A percentile compares a stretch with the other conserved stretches of the same genome.
Evolutionary conservation across 2,888 invertebrate species (phyloP).

Genomic region (Ceraclea dissimilis): DNA sequence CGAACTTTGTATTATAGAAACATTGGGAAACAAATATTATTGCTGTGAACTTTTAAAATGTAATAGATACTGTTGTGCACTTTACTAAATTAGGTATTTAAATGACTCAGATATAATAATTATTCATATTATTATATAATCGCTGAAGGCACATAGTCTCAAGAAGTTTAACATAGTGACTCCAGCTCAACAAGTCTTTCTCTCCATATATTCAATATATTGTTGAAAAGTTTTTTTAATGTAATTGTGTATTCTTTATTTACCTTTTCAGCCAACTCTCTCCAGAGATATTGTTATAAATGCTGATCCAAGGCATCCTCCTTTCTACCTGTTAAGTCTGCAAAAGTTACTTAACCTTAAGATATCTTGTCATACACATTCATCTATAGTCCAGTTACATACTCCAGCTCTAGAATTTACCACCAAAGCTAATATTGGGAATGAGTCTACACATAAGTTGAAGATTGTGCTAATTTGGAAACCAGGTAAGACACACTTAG

Average conservation of each 20-base stretch:
- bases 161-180: too few species aligned
- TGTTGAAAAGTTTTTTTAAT: too few species aligned
- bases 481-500: conserved; percentile 56
- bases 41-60: too few species aligned
- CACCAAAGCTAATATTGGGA: conserved; percentile 25
- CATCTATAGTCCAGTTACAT: conserved; percentile 46
- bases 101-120: too few species aligned
- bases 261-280: conserved; percentile 36
- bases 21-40: too few species aligned
- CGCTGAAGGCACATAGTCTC: too few species aligned
- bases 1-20: too few species aligned
- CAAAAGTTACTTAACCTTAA: conserved; percentile 48
- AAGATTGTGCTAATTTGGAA: conserved; percentile 69
- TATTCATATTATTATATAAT: too few species aligned
- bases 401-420: conserved; percentile 31
- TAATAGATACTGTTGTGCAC: too few species aligned
- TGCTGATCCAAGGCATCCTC: conserved; percentile 55
- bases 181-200: too few species aligned
- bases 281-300: conserved; percentile 57
- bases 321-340: conserved; percentile 58
- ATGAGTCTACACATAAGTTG: conserved; percentile 34
- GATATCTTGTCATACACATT: conserved; percentile 52
- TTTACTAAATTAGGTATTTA: too few species aligned
- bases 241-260: neutral
- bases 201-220: too few species aligned